These are phyloP conservation scores for Chrysolina americana DNA, from an alignment of 2,888 invertebrate genomes.

Conservation along the genomic window DNA sequence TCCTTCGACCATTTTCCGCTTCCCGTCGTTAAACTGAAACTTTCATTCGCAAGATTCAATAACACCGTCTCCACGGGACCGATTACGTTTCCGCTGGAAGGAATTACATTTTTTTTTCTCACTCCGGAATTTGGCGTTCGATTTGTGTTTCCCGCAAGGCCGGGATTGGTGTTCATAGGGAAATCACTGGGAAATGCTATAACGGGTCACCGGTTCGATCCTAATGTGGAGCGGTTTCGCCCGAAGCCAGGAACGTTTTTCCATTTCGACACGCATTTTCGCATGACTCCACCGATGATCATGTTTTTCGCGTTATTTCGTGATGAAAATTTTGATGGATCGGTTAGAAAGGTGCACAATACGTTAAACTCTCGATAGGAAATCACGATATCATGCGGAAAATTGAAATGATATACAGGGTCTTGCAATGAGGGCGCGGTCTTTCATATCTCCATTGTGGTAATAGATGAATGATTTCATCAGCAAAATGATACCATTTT, in stretches of 20 bases:
- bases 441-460: no score
- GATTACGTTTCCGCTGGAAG: background rate
- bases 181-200: slow-evolving; percentile 56
- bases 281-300: slow-evolving; percentile 45
- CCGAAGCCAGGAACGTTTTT: slow-evolving; percentile 56
- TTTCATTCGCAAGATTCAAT: background rate
- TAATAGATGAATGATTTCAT: no score
- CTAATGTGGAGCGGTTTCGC: slow-evolving; percentile 53
- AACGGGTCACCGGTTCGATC: slow-evolving; percentile 54
- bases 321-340: slow-evolving; percentile 30
- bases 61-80: background rate
- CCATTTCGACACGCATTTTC: slow-evolving; percentile 57
- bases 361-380: background rate
- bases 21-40: background rate
- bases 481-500: no score
- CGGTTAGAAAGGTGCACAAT: slow-evolving; percentile 24
- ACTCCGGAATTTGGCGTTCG: slow-evolving; percentile 13
- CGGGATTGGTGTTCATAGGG: slow-evolving; percentile 42
- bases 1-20: background rate
- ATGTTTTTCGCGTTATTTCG: slow-evolving; percentile 51
- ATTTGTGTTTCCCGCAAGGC: slow-evolving; percentile 33
- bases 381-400: no score
- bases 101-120: background rate
- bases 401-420: no score
- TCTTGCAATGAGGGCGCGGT: no score